phyloP scores from a whole-genome alignment of 2,888 invertebrate genomes.

The Colletes collaris region DNA sequence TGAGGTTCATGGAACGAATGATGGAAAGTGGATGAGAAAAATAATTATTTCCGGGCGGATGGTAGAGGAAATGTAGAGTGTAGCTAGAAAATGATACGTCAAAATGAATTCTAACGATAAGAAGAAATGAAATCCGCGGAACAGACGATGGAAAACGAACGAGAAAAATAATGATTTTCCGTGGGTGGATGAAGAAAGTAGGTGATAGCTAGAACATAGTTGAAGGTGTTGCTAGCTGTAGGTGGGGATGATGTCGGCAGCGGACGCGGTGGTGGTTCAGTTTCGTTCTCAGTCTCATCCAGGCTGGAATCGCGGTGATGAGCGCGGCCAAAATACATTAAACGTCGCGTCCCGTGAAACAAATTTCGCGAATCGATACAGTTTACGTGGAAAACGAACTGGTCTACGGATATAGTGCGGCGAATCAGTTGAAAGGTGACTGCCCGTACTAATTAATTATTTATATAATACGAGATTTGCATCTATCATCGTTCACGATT shows the following conservation, averaged over 20 bases:
- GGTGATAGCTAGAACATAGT: constrained; percentile 37
- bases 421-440: constrained; percentile 28
- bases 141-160: neutral
- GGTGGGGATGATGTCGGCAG: constrained; percentile 58
- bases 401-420: neutral
- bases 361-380: constrained; percentile 23
- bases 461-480: too few relatives aligned
- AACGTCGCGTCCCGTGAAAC: constrained; percentile 12
- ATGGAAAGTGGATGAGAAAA: too few relatives aligned
- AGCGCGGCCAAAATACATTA: constrained; percentile 28
- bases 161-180: constrained; percentile 30
- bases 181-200: constrained; percentile 35
- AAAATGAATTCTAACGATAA: neutral
- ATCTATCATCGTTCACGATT: neutral
- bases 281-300: constrained; percentile 62
- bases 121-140: neutral
- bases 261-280: constrained; percentile 58
- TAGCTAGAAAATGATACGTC: too few relatives aligned
- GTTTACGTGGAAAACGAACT: neutral
- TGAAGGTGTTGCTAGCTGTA: constrained; percentile 36
- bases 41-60: too few relatives aligned
- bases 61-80: too few relatives aligned
- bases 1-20: too few relatives aligned
- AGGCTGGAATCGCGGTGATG: constrained; percentile 56
- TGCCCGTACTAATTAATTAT: too few relatives aligned